phyloP scores from a whole-genome alignment of 2,113 vertebrate species.

The Laterallus jamaicensis region DNA sequence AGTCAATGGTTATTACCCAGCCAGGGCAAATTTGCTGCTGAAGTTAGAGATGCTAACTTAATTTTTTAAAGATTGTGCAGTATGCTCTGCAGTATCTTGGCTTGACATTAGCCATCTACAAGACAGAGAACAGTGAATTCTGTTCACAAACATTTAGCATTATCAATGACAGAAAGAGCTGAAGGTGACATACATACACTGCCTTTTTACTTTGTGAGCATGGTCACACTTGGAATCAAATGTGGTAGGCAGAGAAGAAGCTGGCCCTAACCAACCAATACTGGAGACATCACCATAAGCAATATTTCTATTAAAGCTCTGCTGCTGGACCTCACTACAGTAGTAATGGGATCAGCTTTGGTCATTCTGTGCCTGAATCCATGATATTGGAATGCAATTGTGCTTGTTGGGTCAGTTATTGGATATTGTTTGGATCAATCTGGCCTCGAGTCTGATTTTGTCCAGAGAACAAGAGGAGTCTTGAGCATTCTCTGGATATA shows the following conservation, averaged over 20 bases:
- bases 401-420: slow-evolving; percentile 66
- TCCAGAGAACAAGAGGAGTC: slow-evolving; percentile 45
- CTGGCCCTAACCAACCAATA: slow-evolving; percentile 67
- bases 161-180: slow-evolving; percentile 56
- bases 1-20: background rate
- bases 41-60: background rate
- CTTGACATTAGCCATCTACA: background rate
- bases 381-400: slow-evolving; percentile 44
- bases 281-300: slow-evolving; percentile 69
- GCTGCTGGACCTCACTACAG: slow-evolving; percentile 63
- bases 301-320: slow-evolving; percentile 63
- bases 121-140: background rate
- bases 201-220: slow-evolving; percentile 74
- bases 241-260: slow-evolving; percentile 67
- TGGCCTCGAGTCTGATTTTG: slow-evolving; percentile 71
- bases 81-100: background rate
- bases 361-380: slow-evolving; percentile 72
- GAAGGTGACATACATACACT: slow-evolving; percentile 71
- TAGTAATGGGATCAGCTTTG: slow-evolving; percentile 71
- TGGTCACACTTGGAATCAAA: slow-evolving; percentile 57
- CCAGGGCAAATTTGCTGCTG: background rate
- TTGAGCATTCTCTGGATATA: background rate
- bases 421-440: slow-evolving; percentile 70
- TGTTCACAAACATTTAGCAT: background rate
- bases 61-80: too few species aligned